Evolutionary conservation across 2,797 vertebrate species (phyloP), one percentile per base, ranked within the genome.

Genomic region (Clamator glandarius): DNA sequence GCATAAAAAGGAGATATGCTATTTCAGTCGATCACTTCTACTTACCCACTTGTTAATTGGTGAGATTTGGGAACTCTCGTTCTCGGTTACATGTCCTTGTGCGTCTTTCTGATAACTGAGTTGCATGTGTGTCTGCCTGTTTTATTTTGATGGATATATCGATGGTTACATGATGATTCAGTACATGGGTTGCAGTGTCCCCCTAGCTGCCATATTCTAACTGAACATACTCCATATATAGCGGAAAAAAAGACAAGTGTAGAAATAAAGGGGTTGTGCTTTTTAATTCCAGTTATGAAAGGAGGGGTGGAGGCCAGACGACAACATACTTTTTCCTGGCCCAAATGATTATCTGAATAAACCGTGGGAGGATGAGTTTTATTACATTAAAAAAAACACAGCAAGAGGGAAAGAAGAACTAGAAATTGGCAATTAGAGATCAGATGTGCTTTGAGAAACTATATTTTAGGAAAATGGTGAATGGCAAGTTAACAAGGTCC

Each of bases 351-450:
- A n/a, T 57, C 25, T 80, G 54, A 54, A 39, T 64, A 55, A 87
- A 82, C 5, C 0, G 0, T 28, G n/a, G 24, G 36, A 75, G 62
- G 50, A 5, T 6, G 9, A 61, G 42, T 5, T 72, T 87, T 75
- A 31, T 31, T 31, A 12, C 67, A 39, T 77, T 3, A 54, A 36
- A 36, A 84, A 54, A 87, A 54, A n/a, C 2, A 39, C 18, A 52
- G 20, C 18, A 35, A 50, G 5, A 12, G 17, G 8, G 12, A n/a
- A 35, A 54, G 44, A 78, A 72, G 6, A 64, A 26, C 19, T 76
- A 35, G 42, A 89, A 82, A 42, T 25, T 46, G 36, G 39, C 59
- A 62, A 26, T 23, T 39, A 35, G 39, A 84, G 24, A 29, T 25
- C 33, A 41, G 12, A 51, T 83, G 26, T 46, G 86, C 57, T 50